These are phyloP conservation scores for Geodia barretti DNA, from an alignment of 37 sponge, comb jelly and placozoan genomes.

Conservation along the genomic window DNA sequence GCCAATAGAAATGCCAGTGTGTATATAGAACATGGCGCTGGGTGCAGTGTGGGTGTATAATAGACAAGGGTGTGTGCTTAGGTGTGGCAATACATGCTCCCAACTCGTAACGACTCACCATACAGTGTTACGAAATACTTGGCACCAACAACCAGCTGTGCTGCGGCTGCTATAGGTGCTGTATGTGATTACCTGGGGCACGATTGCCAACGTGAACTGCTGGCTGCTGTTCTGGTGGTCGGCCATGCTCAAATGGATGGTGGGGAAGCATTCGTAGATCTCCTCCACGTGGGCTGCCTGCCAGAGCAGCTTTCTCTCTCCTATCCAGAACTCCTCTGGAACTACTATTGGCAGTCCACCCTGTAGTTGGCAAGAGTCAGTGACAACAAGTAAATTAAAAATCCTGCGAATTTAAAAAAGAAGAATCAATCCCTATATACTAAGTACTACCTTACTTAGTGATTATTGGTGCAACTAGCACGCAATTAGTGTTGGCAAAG, in stretches of 20 bases:
- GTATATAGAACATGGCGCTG: not conserved
- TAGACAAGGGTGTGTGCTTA: too few relatives aligned
- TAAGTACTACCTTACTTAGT: too few relatives aligned
- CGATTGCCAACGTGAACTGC: constrained; percentile 35
- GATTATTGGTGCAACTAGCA: too few relatives aligned
- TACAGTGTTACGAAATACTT: too few relatives aligned
- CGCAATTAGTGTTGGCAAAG: too few relatives aligned
- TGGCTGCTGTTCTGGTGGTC: not conserved
- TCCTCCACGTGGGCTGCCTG: not conserved
- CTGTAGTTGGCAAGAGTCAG: constrained; percentile 9
- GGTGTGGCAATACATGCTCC: too few relatives aligned
- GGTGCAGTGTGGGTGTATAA: not conserved
- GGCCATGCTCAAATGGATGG: constrained; percentile 20
- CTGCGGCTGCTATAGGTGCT: not conserved
- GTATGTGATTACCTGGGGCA: constrained; percentile 36
- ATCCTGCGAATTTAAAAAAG: not conserved
- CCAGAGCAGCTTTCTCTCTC: constrained; percentile 25
- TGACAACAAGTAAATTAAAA: not conserved
- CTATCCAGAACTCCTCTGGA: constrained; percentile 22
- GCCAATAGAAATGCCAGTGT: not conserved
- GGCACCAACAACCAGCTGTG: too few relatives aligned
- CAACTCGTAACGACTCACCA: too few relatives aligned
- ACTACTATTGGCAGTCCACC: constrained; percentile 13
- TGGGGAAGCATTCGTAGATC: constrained; percentile 30
- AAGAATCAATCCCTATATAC: too few relatives aligned